These are phyloP conservation scores for Propsilocerus akamusi DNA, from an alignment of 1,140 invertebrate species.

Conservation along the genomic window DNA sequence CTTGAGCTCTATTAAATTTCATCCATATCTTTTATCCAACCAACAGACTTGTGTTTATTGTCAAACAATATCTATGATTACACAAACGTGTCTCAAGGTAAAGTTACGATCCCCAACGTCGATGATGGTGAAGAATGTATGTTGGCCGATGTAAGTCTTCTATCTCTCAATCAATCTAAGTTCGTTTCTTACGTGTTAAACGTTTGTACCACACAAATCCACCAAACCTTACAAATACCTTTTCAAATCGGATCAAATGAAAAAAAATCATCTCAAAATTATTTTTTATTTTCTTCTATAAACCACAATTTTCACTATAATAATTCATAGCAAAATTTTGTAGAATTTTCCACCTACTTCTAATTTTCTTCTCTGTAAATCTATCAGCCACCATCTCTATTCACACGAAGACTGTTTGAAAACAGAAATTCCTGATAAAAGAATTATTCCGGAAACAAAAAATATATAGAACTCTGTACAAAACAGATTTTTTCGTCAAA, in stretches of 20 bases:
- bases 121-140: conserved; percentile 92
- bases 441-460: too few relatives aligned
- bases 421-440: too few relatives aligned
- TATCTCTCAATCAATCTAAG: conserved; percentile 11
- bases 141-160: conserved; percentile 53
- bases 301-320: neutral
- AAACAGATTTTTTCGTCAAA: too few relatives aligned
- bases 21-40: conserved; percentile 2
- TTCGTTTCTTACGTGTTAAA: conserved; percentile 20
- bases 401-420: too few relatives aligned
- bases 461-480: too few relatives aligned
- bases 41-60: conserved; percentile 62
- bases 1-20: too few relatives aligned
- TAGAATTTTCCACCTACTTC: neutral
- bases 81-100: conserved; percentile 91
- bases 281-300: neutral
- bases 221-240: neutral
- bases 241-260: neutral
- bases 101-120: conserved; percentile 85
- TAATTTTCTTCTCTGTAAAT: too few relatives aligned
- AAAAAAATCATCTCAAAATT: neutral
- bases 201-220: conserved; percentile 7
- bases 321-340: too few relatives aligned
- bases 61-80: conserved; percentile 77
- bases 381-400: too few relatives aligned